Conservation (phyloP, 2,888 invertebrate genomes). For the Drepanosiphum platanoidis region DNA sequence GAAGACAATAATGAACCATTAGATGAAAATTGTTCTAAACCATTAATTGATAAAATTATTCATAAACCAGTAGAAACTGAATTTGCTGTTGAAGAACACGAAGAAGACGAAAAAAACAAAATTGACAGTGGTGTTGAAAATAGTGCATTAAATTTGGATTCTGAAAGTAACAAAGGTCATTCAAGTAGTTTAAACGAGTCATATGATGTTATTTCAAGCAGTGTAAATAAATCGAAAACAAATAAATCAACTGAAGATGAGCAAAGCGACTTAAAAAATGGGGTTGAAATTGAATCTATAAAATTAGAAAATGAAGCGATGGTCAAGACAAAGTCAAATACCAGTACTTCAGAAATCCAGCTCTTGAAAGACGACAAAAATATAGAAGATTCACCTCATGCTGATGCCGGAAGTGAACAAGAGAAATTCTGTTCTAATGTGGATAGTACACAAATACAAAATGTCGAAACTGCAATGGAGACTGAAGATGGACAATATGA, state of each 20-base stretch:
- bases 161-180: neutral
- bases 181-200: neutral
- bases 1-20: neutral
- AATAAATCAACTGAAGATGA: neutral
- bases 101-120: neutral
- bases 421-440: neutral
- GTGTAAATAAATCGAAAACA: neutral
- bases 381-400: neutral
- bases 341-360: neutral
- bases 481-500: neutral
- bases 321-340: neutral
- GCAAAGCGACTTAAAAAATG: neutral
- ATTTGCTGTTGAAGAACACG: neutral
- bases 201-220: neutral
- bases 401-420: neutral
- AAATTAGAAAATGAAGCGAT: too few relatives aligned
- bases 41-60: neutral
- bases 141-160: neutral
- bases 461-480: neutral
- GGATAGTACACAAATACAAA: neutral
- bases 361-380: neutral
- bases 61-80: neutral
- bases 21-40: neutral
- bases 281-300: neutral
- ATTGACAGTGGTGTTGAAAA: neutral